Evolutionary conservation across 2,888 invertebrate species (phyloP).

Genomic region (Lucinisca nassula): DNA sequence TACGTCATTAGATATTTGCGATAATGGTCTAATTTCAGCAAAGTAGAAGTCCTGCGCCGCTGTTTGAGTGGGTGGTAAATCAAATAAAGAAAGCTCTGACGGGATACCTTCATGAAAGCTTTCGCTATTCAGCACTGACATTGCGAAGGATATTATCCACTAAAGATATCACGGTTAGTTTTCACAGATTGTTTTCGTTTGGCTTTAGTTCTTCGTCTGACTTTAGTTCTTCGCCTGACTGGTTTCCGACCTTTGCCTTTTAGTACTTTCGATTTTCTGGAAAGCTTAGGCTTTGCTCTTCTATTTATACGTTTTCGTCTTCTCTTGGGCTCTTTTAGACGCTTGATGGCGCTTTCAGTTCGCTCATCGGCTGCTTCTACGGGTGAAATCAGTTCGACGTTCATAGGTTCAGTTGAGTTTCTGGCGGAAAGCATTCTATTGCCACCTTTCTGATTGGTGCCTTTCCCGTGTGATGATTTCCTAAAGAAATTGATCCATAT

Average conservation of each 20-base stretch:
- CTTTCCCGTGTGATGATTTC: not conserved
- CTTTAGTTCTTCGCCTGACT: not conserved
- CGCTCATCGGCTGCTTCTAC: conserved; percentile 6
- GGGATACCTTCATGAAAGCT: conserved; percentile 26
- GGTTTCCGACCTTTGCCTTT: not conserved
- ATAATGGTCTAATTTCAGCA: conserved; percentile 29
- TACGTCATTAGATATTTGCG: conserved; percentile 17
- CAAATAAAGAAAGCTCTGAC: conserved; percentile 13
- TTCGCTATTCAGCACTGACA: conserved; percentile 6
- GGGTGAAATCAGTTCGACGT: not conserved
- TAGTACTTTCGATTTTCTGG: not conserved
- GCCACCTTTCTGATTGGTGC: conserved; percentile 1
- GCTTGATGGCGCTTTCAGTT: not conserved
- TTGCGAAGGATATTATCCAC: not conserved
- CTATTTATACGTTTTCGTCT: not conserved
- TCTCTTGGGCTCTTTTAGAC: not conserved
- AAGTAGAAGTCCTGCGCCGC: conserved; percentile 15
- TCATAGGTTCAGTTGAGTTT: not conserved
- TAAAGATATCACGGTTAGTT: not conserved
- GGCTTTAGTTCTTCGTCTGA: not conserved
- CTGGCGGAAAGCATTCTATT: not conserved
- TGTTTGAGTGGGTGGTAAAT: conserved; percentile 25
- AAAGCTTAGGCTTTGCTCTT: not conserved
- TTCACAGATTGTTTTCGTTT: not conserved
- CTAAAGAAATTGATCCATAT: not conserved